Base-by-base conservation (phyloP, 1,140 invertebrate species). In the Drosophila littoralis region DNA sequence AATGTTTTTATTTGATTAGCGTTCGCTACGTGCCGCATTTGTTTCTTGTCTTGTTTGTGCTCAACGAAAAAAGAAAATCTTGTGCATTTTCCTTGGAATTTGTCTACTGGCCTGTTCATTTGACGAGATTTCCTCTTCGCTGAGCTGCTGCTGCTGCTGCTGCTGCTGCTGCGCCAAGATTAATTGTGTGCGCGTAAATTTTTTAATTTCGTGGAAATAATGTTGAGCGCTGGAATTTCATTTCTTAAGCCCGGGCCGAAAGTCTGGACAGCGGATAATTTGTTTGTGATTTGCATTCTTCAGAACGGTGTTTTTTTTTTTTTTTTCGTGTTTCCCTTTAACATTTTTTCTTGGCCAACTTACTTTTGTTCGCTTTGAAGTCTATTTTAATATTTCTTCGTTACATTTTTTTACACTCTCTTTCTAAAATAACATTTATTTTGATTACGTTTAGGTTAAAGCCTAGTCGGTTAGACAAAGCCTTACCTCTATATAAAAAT, bases 1-100 rank as follows among this genome's bases (percentile, higher is more conserved):
- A 89, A 88, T 89, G 84, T 88, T 88, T 88, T 88, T 89, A 88
- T 88, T 88, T 88, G 83, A 88, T 88, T 88, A 88, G 83, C 83
- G 83, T 71, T 86, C 55, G 83, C 79, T 83, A 88, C 83, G 83
- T 88, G 83, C 83, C 82, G 73, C 82, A 76, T 71, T 86, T 78
- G 69, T 68, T 78, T 52, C 55, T 68, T 42, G 17, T 58, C 52
- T 60, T 63, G 46, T 60, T 52, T 43, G 57, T 32, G 46, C 58
- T 28, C 28, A 3, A 33, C 22, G n/a, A 10, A 46, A 54, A 8
- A 57, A 55, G 77, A 70, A 65, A 75, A 74, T 84, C 64, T 81
- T 77, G 69, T 74, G 79, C 84, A 83, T 79, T 85, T 85, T 85
- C 75, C 75, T 68, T 50, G 63, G 71, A 85, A 82, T 75, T 83